A percentile compares a stretch with the other conserved stretches of the same genome.
phyloP scores from a whole-genome alignment of 1,140 invertebrate genomes.

The Drosophila grimshawi region DNA sequence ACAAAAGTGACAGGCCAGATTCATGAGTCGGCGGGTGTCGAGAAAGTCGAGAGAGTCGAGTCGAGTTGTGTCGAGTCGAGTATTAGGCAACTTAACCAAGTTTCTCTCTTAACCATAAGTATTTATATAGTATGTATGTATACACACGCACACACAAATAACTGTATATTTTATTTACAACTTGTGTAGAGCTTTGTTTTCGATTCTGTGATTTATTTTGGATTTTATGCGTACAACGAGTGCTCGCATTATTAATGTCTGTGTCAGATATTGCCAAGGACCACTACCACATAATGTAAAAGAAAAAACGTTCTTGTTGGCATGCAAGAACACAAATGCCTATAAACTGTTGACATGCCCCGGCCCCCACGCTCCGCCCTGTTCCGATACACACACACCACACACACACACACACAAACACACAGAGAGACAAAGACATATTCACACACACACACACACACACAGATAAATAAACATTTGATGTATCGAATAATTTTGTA shows the following conservation, averaged over 20 bases:
- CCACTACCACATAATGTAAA: conserved; percentile 84
- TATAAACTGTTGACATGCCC: conserved; percentile 49
- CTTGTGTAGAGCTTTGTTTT: conserved; percentile 32
- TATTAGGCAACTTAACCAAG: conserved; percentile 10
- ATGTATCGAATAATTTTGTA: conserved; percentile 34
- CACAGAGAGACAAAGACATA: background rate
- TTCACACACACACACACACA: background rate
- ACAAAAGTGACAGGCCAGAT: background rate
- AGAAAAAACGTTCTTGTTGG: conserved; percentile 84
- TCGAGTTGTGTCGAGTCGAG: background rate
- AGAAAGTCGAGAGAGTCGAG: conserved; percentile 8
- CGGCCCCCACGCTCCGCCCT: conserved; percentile 11
- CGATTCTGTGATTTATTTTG: conserved; percentile 40
- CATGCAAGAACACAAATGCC: conserved; percentile 84
- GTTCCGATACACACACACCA: conserved; percentile 7
- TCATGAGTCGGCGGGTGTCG: background rate
- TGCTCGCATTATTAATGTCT: conserved; percentile 42
- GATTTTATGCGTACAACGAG: conserved; percentile 48
- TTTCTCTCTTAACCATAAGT: conserved; percentile 12
- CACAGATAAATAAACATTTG: conserved; percentile 28
- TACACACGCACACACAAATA: conserved; percentile 20
- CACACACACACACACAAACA: conserved; percentile 15
- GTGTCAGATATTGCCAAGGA: conserved; percentile 65
- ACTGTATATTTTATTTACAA: conserved; percentile 22
- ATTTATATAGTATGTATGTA: conserved; percentile 14